These are phyloP conservation scores for Pachypeltis micranthus DNA, from an alignment of 1,140 invertebrate genomes.

Conservation along the genomic window DNA sequence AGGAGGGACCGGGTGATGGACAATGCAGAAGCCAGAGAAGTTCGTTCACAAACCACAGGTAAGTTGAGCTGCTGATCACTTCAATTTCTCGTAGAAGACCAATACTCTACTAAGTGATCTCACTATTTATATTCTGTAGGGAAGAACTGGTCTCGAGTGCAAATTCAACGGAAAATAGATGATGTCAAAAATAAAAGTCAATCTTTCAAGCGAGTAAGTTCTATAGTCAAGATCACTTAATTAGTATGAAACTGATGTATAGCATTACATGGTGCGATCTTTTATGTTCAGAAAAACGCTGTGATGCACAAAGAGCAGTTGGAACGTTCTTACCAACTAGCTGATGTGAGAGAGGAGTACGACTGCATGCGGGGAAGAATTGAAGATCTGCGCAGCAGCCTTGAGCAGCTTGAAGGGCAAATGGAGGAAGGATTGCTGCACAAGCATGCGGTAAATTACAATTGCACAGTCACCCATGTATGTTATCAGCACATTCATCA, in stretches of 20 bases:
- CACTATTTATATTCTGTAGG: conserved; percentile 30
- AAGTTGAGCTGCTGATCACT: too few species aligned
- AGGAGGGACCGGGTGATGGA: conserved; percentile 54
- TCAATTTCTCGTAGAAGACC: conserved; percentile 34
- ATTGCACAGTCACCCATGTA: neutral
- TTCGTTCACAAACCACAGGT: conserved; percentile 27
- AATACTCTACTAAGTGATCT: conserved; percentile 34
- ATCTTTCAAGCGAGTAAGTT: conserved; percentile 38
- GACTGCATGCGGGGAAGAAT: neutral
- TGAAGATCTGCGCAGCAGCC: neutral
- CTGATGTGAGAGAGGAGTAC: neutral
- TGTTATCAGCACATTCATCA: too few species aligned
- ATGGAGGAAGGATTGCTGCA: conserved; percentile 28
- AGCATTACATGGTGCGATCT: too few species aligned
- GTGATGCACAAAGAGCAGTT: conserved; percentile 20
- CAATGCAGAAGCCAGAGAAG: conserved; percentile 43
- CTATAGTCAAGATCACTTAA: conserved; percentile 16
- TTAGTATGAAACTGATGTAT: too few species aligned
- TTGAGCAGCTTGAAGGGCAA: conserved; percentile 24
- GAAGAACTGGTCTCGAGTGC: conserved; percentile 29
- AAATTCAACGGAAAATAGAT: conserved; percentile 39
- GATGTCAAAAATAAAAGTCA: conserved; percentile 45
- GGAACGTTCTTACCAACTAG: conserved; percentile 19
- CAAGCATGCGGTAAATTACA: conserved; percentile 23
- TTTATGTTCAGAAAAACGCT: conserved; percentile 17